Base-by-base conservation (phyloP, 1,140 invertebrate genomes). In the Hylaeus anthracinus region DNA sequence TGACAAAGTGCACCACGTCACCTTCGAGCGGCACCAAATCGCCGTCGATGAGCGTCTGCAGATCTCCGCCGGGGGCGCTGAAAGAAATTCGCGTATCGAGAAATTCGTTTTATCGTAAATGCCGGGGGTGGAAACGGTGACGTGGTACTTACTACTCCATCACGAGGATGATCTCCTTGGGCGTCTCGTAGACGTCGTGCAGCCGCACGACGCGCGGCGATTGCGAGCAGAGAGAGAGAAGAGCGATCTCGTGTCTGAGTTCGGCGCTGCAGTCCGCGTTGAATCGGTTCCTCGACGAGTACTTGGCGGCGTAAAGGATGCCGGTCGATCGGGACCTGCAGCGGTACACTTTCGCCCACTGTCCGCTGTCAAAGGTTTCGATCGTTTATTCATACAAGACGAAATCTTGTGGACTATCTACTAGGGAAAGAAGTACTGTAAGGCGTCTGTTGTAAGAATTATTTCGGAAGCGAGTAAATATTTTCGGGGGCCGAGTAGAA, bases 321-420 rank as follows among this genome's bases (percentile, higher is more conserved):
- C 95, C 95, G 2, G 95, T 95, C 58, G 94, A 92, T 58, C 94
- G 92, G 69, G 96, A 95, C 55, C 91, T 91, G 90, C 96, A 96
- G 83, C 95, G 94, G 83, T 95, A 94, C n/a, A 97, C 97, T 77
- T 95, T 95, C 12, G 97, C 96, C 94, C 97, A 97, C 88, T 97
- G 95, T 60, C 97, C 97, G 89, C 96, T 97, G 92, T 84, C 86
- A 85, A 84, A 80, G 15, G 8, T 48, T 48, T 48, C 4, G 26
- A 26, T 26, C 26, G 8, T 48, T 48, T 48, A 48, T 48, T 48
- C 1, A 48, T 48, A 48, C 45, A 4, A 48, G 3, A 48, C 45
- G 45, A 0, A 26, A 48, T 48, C 3, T 48, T 48, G n/a, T n/a
- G n/a, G n/a, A n/a, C n/a, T n/a, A n/a, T n/a, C n/a, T 26, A 26